These are phyloP conservation scores for Vireo altiloquus DNA, from an alignment of 2,113 vertebrate genomes.

Conservation along the genomic window DNA sequence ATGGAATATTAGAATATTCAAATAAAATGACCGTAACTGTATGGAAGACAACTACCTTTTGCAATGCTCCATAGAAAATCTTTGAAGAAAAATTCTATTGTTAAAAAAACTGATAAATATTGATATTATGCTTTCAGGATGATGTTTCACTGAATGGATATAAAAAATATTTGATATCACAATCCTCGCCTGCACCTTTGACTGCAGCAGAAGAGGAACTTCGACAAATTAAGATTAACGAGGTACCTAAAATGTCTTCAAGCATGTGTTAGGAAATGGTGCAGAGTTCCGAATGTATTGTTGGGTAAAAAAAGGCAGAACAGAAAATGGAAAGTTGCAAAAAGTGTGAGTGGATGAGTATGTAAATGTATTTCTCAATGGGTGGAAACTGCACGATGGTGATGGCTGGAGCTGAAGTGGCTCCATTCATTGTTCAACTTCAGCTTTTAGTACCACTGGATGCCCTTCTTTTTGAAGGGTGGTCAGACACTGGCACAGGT, in stretches of 20 bases:
- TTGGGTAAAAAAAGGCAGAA: neutral
- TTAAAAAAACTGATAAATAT: neutral
- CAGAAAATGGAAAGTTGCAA: neutral
- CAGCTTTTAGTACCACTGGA: neutral
- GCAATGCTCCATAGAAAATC: neutral
- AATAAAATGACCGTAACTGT: neutral
- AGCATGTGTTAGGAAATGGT: neutral
- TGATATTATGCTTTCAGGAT: conserved; percentile 78
- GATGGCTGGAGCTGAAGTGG: neutral
- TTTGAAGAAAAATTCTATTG: neutral
- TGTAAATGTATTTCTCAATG: neutral
- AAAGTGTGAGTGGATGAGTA: neutral
- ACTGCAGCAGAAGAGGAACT: conserved; percentile 96
- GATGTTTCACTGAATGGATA: conserved; percentile 90
- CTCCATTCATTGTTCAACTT: neutral
- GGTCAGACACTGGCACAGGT: neutral
- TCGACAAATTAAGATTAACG: conserved; percentile 90
- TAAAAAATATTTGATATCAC: conserved; percentile 84
- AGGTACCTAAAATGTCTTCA: conserved; percentile 74
- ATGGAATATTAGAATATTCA: neutral
- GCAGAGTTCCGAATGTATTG: neutral
- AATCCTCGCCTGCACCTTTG: conserved; percentile 88
- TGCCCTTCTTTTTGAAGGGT: neutral
- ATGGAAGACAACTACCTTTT: neutral
- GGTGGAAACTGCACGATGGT: neutral